Conservation (phyloP, 2,113 vertebrate species). For the Motacilla tschutschensis region DNA sequence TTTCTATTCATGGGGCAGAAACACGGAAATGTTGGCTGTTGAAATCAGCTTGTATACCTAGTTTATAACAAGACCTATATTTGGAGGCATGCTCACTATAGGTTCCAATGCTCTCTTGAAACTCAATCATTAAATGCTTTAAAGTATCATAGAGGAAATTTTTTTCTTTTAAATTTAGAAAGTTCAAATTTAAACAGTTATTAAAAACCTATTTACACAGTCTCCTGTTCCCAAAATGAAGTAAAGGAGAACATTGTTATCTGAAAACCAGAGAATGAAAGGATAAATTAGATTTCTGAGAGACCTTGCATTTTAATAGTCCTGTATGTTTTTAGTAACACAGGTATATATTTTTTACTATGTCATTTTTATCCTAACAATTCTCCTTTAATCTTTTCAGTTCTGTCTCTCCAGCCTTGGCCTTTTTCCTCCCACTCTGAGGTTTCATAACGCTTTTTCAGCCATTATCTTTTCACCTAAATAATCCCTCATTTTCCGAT, state of each 20-base stretch:
- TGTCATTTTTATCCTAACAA: conserved; percentile 25
- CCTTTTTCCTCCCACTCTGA: conserved; percentile 18
- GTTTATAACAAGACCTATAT: neutral
- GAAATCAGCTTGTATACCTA: neutral
- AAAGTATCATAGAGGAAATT: neutral
- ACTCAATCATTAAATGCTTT: neutral
- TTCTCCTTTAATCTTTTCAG: conserved; percentile 35
- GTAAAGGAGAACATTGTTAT: neutral
- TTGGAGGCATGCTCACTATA: neutral
- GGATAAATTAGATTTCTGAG: conserved; percentile 41
- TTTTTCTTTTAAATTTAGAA: conserved; percentile 11
- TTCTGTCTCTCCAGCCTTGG: neutral
- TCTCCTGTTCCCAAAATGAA: neutral
- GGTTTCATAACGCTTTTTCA: conserved; percentile 49
- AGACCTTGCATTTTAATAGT: conserved; percentile 2
- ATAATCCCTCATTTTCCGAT: conserved; percentile 56
- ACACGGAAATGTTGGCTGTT: neutral
- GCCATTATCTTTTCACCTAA: conserved; percentile 58
- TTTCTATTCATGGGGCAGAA: neutral
- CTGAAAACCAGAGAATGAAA: conserved; percentile 1
- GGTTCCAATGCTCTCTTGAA: neutral
- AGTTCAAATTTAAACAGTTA: conserved; percentile 19
- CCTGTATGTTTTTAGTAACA: conserved; percentile 25
- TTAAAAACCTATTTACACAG: conserved; percentile 12
- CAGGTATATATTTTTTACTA: neutral